phyloP scores from a whole-genome alignment of 2,888 invertebrate genomes.

The Ornithoptera alexandrae region DNA sequence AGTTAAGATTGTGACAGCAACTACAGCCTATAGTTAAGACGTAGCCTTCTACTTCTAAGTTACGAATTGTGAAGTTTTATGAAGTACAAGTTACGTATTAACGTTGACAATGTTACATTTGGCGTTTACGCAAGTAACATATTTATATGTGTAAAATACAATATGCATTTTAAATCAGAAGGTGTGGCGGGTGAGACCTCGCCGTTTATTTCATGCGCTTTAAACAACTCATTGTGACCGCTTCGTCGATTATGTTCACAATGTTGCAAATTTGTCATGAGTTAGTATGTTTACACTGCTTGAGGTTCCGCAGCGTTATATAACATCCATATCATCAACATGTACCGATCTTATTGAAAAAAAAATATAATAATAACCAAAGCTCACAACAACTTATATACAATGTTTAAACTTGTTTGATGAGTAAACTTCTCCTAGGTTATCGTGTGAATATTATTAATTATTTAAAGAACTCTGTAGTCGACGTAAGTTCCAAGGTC shows the following conservation, averaged over 20 bases:
- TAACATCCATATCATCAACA: background rate
- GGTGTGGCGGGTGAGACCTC: background rate
- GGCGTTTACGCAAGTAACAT: background rate
- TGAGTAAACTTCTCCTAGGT: no score
- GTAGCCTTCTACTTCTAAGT: background rate
- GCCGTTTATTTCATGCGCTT: conserved; percentile 7
- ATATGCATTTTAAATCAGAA: background rate
- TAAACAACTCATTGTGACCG: conserved; percentile 19
- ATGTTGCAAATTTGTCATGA: conserved; percentile 9
- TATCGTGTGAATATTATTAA: no score
- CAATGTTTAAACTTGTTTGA: no score
- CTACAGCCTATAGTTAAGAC: no score
- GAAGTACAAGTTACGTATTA: background rate
- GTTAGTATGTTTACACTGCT: background rate
- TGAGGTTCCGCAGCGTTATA: background rate
- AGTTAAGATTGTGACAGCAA: background rate
- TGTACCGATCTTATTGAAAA: background rate
- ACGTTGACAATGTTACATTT: background rate
- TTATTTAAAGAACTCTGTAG: no score
- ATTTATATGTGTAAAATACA: background rate
- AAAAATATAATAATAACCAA: no score
- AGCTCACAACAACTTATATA: no score
- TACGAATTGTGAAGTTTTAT: background rate
- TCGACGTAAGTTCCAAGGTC: no score
- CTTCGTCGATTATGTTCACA: conserved; percentile 12